Base-by-base conservation (phyloP, 2,113 vertebrate genomes). In the Aplodontia rufa region DNA sequence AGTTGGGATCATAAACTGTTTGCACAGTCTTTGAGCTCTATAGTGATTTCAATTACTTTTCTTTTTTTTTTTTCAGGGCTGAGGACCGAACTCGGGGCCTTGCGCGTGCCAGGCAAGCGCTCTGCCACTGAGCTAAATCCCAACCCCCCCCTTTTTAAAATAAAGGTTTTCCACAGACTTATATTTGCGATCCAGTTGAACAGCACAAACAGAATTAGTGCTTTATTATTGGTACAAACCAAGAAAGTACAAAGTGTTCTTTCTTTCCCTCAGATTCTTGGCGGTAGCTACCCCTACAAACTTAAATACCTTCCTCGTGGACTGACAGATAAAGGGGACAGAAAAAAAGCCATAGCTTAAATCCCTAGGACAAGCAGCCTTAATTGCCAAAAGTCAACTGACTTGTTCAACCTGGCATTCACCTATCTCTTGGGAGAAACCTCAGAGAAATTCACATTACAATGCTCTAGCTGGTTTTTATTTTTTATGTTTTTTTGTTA, bases 31-130 rank as follows among this genome's bases (percentile, higher is more conserved):
- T 47, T 90, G 20, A 92, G 30, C 68, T 28, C 47, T 90, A 60
- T 78, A 95, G 60, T 85, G 66, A 96, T 66, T 93, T 90, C 79
- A 95, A 96, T 75, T 60, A 78, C 20, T 90, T 72, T 72, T 72
- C 69, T 37, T 35, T 3, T 49, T 66, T 40, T 49, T 69, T 62
- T 1, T n/a, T n/a, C n/a, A n/a, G n/a, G n/a, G n/a, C n/a, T n/a
- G n/a, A n/a, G n/a, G n/a, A n/a, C n/a, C n/a, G n/a, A n/a, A n/a
- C n/a, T n/a, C n/a, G n/a, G n/a, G n/a, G n/a, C n/a, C n/a, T n/a
- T n/a, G n/a, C n/a, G n/a, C n/a, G n/a, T n/a, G n/a, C n/a, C n/a
- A n/a, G n/a, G n/a, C n/a, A n/a, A n/a, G n/a, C n/a, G n/a, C n/a
- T n/a, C n/a, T n/a, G n/a, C 13, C 22, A 76, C 45, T 78, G 28